Base-by-base conservation (phyloP, 1,140 invertebrate genomes). In the Drosophila nasuta region DNA sequence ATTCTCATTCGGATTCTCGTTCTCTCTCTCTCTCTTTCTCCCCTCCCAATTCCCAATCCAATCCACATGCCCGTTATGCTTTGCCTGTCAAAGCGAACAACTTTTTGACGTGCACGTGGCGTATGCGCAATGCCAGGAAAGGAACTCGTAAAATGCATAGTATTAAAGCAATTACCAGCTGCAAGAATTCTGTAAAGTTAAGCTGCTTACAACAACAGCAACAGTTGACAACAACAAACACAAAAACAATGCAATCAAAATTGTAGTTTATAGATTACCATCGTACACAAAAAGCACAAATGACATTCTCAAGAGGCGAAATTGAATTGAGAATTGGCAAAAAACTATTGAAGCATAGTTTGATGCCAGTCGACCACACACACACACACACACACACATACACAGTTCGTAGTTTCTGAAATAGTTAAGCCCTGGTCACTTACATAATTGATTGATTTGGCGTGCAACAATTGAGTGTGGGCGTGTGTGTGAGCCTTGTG, bases 381-480 rank as follows among this genome's bases (percentile, higher is more conserved):
- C 25, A 11, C 48, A 49, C 49, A 11, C 48, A 49, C 49, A 15
- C 13, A 49, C 49, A 15, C 13, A 15, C 11, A 11, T 5, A 52
- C 28, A 33, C 33, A 30, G 13, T 7, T 38, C 7, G 30, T 3
- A 30, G 15, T 46, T 87, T 79, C 58, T 87, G 76, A 69, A 74
- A 88, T 74, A 72, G 64, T 56, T 77, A 82, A 70, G 68, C 20
- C 20, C 35, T 43, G 58, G 58, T 65, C 48, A 48, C 83, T 80
- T 88, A 71, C 73, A 82, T 89, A 87, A 87, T 87, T 87, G 83
- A 87, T 89, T 88, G 83, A 87, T 87, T 82, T 59, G 66, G 80
- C 66, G 79, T 71, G 83, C 83, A 87, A 87, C 83, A 87, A 87
- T 89, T 78, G 77, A 73, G 25, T 67, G 58, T 59, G 70, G 49